phyloP scores from a whole-genome alignment of 2,113 vertebrate genomes.

The Antennarius striatus region DNA sequence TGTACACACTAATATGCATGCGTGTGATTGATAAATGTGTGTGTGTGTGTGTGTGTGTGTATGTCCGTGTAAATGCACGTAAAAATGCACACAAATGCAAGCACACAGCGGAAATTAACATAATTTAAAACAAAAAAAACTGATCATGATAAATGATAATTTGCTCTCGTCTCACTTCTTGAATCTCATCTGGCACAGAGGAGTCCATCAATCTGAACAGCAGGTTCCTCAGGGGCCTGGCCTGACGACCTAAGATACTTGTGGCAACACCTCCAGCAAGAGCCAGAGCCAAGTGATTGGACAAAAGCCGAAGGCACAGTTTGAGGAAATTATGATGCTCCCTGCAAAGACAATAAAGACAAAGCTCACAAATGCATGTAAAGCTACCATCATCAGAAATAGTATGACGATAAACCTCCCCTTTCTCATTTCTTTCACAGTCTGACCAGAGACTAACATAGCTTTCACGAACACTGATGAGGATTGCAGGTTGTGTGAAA shows the following conservation, averaged over 20 bases:
- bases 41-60: no score
- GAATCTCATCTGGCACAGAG: constrained; percentile 97
- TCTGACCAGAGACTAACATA: no score
- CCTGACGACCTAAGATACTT: constrained; percentile 94
- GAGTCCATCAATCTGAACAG: constrained; percentile 97
- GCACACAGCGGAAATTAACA: no score
- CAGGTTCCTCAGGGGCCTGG: constrained; percentile 92
- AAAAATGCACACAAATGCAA: no score
- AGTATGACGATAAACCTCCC: neutral
- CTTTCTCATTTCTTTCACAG: neutral
- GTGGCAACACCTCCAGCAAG: constrained; percentile 96
- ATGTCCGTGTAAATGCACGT: no score
- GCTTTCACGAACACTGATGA: neutral
- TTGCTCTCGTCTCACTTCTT: constrained; percentile 82
- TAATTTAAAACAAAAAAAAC: no score
- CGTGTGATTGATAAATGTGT: no score
- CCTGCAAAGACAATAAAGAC: constrained; percentile 67
- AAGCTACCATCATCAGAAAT: no score
- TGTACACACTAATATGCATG: no score
- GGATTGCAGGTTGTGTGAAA: neutral
- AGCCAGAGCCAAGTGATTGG: constrained; percentile 96
- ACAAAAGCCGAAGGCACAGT: constrained; percentile 93
- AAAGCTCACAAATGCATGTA: no score
- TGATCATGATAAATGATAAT: no score
- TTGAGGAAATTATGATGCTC: constrained; percentile 97